Conservation (phyloP, 2,113 vertebrate species). For the Rafetus swinhoei region DNA sequence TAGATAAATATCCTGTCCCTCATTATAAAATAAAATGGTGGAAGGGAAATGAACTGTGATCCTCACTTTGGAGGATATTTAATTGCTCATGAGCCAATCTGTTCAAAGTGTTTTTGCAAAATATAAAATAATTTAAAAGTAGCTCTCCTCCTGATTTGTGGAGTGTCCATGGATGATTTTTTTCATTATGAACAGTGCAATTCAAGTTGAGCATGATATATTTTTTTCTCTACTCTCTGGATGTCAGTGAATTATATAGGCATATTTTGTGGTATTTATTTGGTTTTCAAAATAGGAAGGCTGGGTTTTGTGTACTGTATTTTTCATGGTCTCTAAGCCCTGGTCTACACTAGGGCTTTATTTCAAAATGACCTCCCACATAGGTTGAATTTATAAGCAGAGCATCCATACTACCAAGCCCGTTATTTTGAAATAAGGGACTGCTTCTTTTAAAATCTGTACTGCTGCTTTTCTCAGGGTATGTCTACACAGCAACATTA, state of each 20-base stretch:
- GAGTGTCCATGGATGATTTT: background rate
- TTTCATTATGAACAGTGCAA: background rate
- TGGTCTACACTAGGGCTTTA: too few species aligned
- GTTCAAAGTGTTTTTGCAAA: background rate
- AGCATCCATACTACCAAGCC: too few species aligned
- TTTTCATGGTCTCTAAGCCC: background rate
- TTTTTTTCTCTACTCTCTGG: background rate
- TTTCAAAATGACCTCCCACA: too few species aligned
- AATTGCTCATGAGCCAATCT: background rate
- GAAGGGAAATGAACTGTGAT: background rate
- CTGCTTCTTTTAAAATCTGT: too few species aligned
- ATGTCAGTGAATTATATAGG: background rate
- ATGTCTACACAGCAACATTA: too few species aligned
- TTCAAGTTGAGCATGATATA: background rate
- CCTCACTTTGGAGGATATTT: background rate
- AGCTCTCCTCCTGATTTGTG: background rate
- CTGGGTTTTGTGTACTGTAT: background rate
- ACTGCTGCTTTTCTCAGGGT: too few species aligned
- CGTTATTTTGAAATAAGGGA: too few species aligned
- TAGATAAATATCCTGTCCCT: background rate
- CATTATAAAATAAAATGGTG: background rate
- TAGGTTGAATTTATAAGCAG: too few species aligned
- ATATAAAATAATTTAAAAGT: background rate
- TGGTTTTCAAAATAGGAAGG: background rate
- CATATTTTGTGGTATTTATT: background rate